Evolutionary conservation across 2,113 vertebrate species (phyloP), one percentile per base, ranked within the genome.

Genomic region (Oxyruncus cristatus): DNA sequence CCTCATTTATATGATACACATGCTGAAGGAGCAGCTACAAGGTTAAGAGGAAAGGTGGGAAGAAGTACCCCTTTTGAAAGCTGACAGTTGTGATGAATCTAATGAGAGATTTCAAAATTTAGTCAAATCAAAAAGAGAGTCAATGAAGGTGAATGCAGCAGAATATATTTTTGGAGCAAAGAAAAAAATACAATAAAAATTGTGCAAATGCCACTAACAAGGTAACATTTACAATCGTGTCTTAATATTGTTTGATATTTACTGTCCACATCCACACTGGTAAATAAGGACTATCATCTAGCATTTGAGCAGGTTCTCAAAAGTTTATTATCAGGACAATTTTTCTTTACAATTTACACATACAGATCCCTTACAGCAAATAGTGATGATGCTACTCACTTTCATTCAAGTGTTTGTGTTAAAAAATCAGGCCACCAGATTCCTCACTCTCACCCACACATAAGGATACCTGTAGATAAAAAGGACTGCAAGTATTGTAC

Each of bases 191-290:
- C 49, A 95, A 95, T 95, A 95, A 96, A 97, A 93, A 95, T 92
- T 78, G 89, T 93, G 80, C 86, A 94, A 96, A 94, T 97, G 93
- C 88, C 91, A 96, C 79, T 96, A 87, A 96, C 88, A 88, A 94
- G 56, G 32, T 96, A 95, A 94, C 79, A 93, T 95, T 96, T 96
- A 92, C 76, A 76, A 65, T 78, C 0, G 28, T 65, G 53, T 84
- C 86, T 93, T 81, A 87, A 93, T 89, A 90, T 90, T 95, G 52
- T 91, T 86, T 92, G 85, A 89, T 91, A 93, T 96, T 94, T 94
- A 85, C 88, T 75, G 66, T 80, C 93, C 39, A 28, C 52, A 62
- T 65, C 74, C 18, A 58, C 58, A 53, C 70, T 92, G 67, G 81
- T 87, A 93, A 91, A 95, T 89, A 92, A 90, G 74, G 81, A 88